A percentile compares a stretch with the other conserved stretches of the same genome.
Evolutionary conservation across 2,888 invertebrate species (phyloP).

Genomic region (Gerris lacustris): DNA sequence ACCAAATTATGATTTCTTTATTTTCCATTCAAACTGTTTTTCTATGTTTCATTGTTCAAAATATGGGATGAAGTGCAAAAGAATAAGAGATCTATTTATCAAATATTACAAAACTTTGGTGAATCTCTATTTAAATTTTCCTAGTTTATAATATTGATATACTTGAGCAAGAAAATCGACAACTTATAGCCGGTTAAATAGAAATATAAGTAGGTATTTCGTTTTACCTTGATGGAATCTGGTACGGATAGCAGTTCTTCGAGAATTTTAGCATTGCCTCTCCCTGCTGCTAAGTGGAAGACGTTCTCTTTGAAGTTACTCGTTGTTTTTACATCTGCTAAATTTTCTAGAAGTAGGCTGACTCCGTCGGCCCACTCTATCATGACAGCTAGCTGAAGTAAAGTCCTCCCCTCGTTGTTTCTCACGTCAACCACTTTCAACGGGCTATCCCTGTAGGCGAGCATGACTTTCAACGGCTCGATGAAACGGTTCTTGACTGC

Average conservation of each 20-base stretch:
- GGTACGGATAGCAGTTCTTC: slow-evolving; percentile 43
- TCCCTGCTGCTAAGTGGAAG: slow-evolving; percentile 44
- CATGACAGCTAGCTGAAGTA: slow-evolving; percentile 43
- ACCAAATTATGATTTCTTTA: no score
- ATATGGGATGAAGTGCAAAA: no score
- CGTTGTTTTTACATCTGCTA: slow-evolving; percentile 40
- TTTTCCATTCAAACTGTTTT: no score
- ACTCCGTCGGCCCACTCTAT: slow-evolving; percentile 44
- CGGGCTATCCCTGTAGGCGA: slow-evolving; percentile 19
- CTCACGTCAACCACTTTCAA: slow-evolving; percentile 37
- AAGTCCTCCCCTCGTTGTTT: slow-evolving; percentile 39
- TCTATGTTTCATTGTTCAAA: no score
- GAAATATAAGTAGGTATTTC: not conserved
- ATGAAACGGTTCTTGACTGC: slow-evolving; percentile 38
- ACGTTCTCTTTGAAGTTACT: slow-evolving; percentile 38
- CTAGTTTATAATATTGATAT: no score
- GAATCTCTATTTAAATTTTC: no score
- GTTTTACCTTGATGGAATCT: slow-evolving; percentile 34
- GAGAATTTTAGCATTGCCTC: slow-evolving; percentile 42
- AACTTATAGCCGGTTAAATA: no score
- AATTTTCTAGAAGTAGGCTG: slow-evolving; percentile 41
- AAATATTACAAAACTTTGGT: no score
- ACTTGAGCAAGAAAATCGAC: no score
- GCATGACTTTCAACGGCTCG: slow-evolving; percentile 37
- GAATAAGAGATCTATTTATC: no score